Percentiles rank a stretch among this genome's conserved stretches.
Conservation (phyloP, 2,888 invertebrate species). For the Exephanes ischioxanthus region DNA sequence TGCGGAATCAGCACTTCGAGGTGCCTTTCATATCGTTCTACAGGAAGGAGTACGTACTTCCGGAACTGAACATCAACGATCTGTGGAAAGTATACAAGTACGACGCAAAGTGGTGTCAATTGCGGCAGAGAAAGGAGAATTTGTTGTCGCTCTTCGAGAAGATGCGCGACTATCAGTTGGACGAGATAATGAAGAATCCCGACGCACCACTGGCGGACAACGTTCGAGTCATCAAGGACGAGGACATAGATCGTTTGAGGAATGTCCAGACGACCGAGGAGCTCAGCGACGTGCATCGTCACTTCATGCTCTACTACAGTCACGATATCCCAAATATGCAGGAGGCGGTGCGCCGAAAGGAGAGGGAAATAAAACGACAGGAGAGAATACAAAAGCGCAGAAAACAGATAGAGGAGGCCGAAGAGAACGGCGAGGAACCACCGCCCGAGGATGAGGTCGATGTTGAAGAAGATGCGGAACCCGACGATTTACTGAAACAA, state of each 20-base stretch:
- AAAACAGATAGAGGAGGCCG: conserved; percentile 87
- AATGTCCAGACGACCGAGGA: conserved; percentile 95
- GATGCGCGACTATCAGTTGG: conserved; percentile 96
- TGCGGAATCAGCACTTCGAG: conserved; percentile 97
- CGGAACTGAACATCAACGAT: conserved; percentile 97
- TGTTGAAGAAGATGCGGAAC: conserved; percentile 86
- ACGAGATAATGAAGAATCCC: conserved; percentile 92
- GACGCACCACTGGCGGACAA: conserved; percentile 94
- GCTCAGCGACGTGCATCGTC: conserved; percentile 96
- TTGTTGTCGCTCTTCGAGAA: conserved; percentile 93
- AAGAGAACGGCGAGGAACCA: conserved; percentile 88
- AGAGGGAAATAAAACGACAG: conserved; percentile 88
- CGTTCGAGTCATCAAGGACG: conserved; percentile 93
- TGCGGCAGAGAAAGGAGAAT: conserved; percentile 94
- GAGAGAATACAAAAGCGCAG: conserved; percentile 85
- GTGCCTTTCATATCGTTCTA: conserved; percentile 99
- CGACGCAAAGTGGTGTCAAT: conserved; percentile 98
- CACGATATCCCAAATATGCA: conserved; percentile 94
- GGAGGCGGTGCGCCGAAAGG: conserved; percentile 89
- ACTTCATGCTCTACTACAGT: conserved; percentile 97
- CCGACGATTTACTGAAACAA: conserved; percentile 90
- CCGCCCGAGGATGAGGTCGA: conserved; percentile 87
- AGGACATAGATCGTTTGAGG: conserved; percentile 92
- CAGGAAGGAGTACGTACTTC: conserved; percentile 98
- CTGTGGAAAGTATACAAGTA: conserved; percentile 99